Evolutionary conservation across 1,140 invertebrate species (phyloP).

Genomic region (Dryas iulia): DNA sequence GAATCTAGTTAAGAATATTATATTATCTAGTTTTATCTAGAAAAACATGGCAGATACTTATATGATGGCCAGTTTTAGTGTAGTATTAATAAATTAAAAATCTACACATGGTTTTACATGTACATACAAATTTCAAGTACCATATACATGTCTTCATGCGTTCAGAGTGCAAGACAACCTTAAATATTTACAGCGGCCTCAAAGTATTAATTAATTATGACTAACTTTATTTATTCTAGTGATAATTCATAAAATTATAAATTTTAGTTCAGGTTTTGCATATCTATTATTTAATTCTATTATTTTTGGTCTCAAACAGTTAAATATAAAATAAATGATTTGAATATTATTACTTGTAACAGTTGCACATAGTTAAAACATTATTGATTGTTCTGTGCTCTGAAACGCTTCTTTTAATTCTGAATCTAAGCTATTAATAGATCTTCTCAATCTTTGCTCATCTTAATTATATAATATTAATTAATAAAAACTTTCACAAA

Average conservation of each 20-base stretch:
- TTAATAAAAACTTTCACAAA: slow-evolving; percentile 18
- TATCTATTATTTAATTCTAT: not conserved
- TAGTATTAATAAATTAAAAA: slow-evolving; percentile 81
- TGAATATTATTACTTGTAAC: not conserved
- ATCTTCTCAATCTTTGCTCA: slow-evolving; percentile 67
- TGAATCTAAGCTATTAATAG: slow-evolving; percentile 41
- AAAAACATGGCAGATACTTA: slow-evolving; percentile 81
- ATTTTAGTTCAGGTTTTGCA: not conserved
- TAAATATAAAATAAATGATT: not conserved
- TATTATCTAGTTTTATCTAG: slow-evolving; percentile 80
- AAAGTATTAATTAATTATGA: not conserved
- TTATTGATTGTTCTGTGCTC: slow-evolving; percentile 46
- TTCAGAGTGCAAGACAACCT: slow-evolving; percentile 44
- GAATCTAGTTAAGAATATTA: slow-evolving; percentile 80
- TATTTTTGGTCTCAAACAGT: too few species aligned
- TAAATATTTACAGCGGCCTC: not conserved
- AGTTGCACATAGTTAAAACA: not conserved
- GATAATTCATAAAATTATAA: slow-evolving; percentile 15
- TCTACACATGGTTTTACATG: slow-evolving; percentile 81
- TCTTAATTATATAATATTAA: slow-evolving; percentile 40
- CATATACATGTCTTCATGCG: slow-evolving; percentile 30
- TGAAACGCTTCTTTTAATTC: slow-evolving; percentile 44
- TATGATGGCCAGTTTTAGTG: slow-evolving; percentile 81
- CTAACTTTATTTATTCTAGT: slow-evolving; percentile 23
- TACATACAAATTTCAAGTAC: slow-evolving; percentile 71